These are phyloP conservation scores for Thymallus thymallus DNA, from an alignment of 2,113 vertebrate genomes.

Conservation along the genomic window DNA sequence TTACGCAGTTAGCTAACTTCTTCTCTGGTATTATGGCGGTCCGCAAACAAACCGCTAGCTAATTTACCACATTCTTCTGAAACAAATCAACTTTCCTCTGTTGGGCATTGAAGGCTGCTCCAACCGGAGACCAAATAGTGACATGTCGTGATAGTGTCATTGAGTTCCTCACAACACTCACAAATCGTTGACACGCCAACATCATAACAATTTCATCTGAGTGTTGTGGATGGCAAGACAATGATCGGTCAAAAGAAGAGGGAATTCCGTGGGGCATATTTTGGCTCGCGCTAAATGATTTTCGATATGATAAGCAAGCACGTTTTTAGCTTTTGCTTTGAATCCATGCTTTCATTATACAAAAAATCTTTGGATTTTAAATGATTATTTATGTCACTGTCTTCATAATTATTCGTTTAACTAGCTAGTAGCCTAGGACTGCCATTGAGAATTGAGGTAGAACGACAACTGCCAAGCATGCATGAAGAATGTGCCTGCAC, in stretches of 20 bases:
- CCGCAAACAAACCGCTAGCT: no score
- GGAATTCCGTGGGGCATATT: neutral
- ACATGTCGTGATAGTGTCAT: neutral
- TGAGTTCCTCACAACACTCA: neutral
- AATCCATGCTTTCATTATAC: neutral
- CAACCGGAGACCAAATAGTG: constrained; percentile 5
- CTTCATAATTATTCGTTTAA: no score
- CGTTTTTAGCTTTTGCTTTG: no score
- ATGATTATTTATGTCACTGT: no score
- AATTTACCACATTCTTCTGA: constrained; percentile 8
- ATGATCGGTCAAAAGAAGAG: neutral
- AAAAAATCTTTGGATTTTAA: no score
- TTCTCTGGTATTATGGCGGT: neutral
- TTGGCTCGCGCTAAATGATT: neutral
- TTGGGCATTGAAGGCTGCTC: constrained; percentile 9
- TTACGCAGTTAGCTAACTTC: neutral
- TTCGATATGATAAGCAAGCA: no score
- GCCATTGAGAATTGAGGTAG: no score
- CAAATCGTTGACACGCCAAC: neutral
- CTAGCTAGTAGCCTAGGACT: no score
- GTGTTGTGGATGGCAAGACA: neutral
- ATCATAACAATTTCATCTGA: neutral
- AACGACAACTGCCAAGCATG: neutral
- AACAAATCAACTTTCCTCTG: neutral
- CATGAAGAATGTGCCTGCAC: neutral